Conservation (phyloP, 2,113 vertebrate genomes). For the Hippocampus mohnikei region DNA sequence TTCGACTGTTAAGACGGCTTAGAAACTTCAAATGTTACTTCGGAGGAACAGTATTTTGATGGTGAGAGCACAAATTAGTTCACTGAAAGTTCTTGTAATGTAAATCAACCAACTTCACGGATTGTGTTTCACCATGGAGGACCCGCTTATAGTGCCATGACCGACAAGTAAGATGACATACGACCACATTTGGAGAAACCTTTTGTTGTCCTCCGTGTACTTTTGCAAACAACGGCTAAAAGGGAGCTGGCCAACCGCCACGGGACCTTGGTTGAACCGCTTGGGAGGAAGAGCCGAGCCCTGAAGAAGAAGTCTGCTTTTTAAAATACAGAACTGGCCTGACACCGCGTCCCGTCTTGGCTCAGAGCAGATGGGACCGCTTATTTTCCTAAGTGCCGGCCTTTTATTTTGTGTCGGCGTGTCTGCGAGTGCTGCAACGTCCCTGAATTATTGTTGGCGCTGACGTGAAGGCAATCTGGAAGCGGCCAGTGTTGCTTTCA, state of each 20-base stretch:
- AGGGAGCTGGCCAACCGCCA: slow-evolving; percentile 28
- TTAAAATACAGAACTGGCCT: slow-evolving; percentile 76
- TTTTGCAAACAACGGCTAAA: slow-evolving; percentile 27
- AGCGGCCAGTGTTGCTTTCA: neutral
- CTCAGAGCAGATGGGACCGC: slow-evolving; percentile 65
- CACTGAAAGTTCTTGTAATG: neutral
- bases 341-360: slow-evolving; percentile 76
- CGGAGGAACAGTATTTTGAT: neutral
- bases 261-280: slow-evolving; percentile 28
- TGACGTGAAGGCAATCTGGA: slow-evolving; percentile 31
- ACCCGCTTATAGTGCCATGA: neutral
- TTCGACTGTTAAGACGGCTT: neutral
- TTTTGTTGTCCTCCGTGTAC: slow-evolving; percentile 4
- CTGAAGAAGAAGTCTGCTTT: slow-evolving; percentile 65
- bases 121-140: neutral
- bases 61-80: neutral
- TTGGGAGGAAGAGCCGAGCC: slow-evolving; percentile 75
- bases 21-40: neutral
- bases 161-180: neutral
- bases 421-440: slow-evolving; percentile 31
- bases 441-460: slow-evolving; percentile 35
- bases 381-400: slow-evolving; percentile 64
- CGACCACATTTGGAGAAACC: slow-evolving; percentile 29
- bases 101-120: neutral
- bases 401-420: slow-evolving; percentile 49